Evolutionary conservation across 2,888 invertebrate genomes (phyloP), one percentile per base, ranked within the genome.

Genomic region (Caenorhabditis zanzibari): DNA sequence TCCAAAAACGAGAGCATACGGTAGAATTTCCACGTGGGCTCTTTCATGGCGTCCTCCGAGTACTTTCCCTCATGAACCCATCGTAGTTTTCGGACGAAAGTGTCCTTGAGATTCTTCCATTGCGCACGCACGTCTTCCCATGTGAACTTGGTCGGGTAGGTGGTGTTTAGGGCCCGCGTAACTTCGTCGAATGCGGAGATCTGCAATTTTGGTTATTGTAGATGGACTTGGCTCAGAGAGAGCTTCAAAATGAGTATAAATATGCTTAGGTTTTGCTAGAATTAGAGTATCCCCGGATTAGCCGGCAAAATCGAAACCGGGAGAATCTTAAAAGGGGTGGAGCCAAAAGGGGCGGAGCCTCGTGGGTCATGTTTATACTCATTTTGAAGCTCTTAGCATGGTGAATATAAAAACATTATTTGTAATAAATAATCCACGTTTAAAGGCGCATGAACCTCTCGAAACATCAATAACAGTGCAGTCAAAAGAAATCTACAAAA

Each of bases 91-190:
- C 89, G 75, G 3, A 88, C 86, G 49, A 85, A 89, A 22, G 89
- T 89, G 69, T 89, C 89, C 63, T 89, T 89, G 19, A 89, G 80
- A 68, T 89, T 89, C 72, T 89, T 89, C 88, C 88, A 89, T 63
- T 89, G 89, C 3, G 86, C 83, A 32, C 88, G 72, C 22, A 89
- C 85, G 66, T 89, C 89, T 64, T 89, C 88, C 12, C 76, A 64
- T 7, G 54, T 74, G 71, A 83, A 83, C 22, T 83, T 80, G 7
- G 47, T 47, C 0, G 56, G 58, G 52, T 74, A 79, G 32, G 69
- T 32, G 5, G 19, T 9, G 44, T 82, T 82, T 14, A 82, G 61
- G 14, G 73, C 68, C 12, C 52, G 26, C 2, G 79, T 79, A 5
- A 82, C 82, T 24, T 77, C 63, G 2, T 38, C 35, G 41, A 82